Base-by-base conservation (phyloP, 2,888 invertebrate species). In the Hyles lineata region DNA sequence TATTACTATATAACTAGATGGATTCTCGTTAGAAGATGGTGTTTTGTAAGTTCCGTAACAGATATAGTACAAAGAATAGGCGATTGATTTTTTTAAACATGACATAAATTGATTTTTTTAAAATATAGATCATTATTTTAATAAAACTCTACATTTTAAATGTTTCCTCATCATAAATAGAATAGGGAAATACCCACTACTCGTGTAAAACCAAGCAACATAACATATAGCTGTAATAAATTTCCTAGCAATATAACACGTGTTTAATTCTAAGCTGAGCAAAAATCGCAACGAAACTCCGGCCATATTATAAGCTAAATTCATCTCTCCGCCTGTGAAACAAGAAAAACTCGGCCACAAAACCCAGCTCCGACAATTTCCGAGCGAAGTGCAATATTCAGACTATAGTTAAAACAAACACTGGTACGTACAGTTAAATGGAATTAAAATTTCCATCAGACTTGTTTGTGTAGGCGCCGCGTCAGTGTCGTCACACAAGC, bases 401-500 rank as follows among this genome's bases (percentile, higher is more conserved):
- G 72, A 81, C 79, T 80, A 79, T 79, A 81, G 82, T 80, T 80
- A 80, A 83, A 85, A 82, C 84, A 86, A 86, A 87, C 87, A 82
- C 70, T 71, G 74, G 71, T 72, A 72, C 60, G 71, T 73, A 72
- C 73, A 63, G 74, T 70, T 76, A 75, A 81, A 84, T 83, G 83
- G 82, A 85, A 87, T 86, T 87, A 85, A 86, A 87, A 87, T 87
- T 87, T 87, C 87, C 85, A 85, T 83, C 83, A 81, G 80, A 85
- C 78, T 83, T 87, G 86, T 87, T 87, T 85, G 83, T 82, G 77
- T 76, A 79, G 76, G 77, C 74, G 70, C 21, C 71, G 71, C 67
- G 70, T 74, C 71, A 62, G 73, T 75, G 74, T 73, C 35, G 71
- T 60, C 43, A 35, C 59, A 70, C 43, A 43, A 35, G 43, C 15